Percentiles rank a stretch among this genome's conserved stretches.
These are phyloP conservation scores for Tamias sibiricus DNA, from an alignment of 2,113 vertebrate species.

Conservation along the genomic window DNA sequence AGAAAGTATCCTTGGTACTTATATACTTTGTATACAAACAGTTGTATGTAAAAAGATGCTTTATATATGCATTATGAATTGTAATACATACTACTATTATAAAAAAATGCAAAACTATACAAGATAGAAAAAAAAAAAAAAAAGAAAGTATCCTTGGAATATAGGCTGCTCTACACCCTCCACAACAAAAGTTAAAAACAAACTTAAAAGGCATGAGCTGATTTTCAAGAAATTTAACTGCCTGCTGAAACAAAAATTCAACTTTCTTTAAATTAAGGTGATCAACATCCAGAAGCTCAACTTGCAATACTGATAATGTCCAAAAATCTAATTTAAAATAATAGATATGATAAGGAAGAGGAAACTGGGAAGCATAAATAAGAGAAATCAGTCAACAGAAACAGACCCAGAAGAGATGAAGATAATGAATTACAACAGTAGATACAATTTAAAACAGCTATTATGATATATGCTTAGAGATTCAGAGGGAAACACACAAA, in stretches of 20 bases:
- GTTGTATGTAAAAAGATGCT: too few species aligned
- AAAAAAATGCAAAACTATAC: too few species aligned
- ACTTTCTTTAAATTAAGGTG: not conserved
- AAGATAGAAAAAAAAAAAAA: too few species aligned
- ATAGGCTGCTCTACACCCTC: not conserved
- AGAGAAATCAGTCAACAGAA: not conserved
- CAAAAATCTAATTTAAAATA: not conserved
- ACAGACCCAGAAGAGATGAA: not conserved
- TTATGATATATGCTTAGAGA: too few species aligned
- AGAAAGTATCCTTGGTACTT: not conserved
- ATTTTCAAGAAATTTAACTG: not conserved
- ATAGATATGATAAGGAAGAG: not conserved
- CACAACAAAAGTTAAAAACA: not conserved
- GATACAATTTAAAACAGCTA: not conserved
- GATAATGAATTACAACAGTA: not conserved
- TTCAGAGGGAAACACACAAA: not conserved
- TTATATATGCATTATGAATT: too few species aligned
- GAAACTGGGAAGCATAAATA: not conserved
- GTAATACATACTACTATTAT: too few species aligned
- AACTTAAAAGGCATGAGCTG: not conserved
- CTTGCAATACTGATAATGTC: not conserved
- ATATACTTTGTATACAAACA: too few species aligned
- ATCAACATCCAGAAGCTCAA: not conserved
- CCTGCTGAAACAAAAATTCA: not conserved
- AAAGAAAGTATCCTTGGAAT: not conserved